Percentiles rank a stretch among this genome's conserved stretches.
Conservation (phyloP, 92 coral and sea anemone species). For the Epizoanthus rinbou region DNA sequence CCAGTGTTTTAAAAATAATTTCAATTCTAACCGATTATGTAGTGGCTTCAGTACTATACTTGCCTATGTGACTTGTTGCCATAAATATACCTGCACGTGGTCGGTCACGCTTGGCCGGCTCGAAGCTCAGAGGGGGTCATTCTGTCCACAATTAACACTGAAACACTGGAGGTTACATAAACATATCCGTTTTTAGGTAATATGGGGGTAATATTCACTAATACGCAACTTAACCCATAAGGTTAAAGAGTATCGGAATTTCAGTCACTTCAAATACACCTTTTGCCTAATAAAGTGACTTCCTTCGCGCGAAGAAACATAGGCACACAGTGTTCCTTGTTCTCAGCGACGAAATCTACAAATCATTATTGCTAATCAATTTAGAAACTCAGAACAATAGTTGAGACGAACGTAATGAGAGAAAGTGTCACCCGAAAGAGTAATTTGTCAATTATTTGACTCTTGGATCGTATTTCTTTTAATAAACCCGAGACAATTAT, state of each 20-base stretch:
- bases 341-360: not conserved
- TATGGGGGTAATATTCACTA: constrained; percentile 1
- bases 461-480: constrained; percentile 40
- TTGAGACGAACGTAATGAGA: constrained; percentile 28
- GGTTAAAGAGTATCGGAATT: not conserved
- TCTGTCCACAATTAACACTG: constrained; percentile 24
- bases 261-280: not conserved
- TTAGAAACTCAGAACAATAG: not conserved
- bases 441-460: constrained; percentile 52
- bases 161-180: constrained; percentile 29
- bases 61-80: too few species aligned
- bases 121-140: constrained; percentile 41
- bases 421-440: constrained; percentile 42
- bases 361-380: constrained; percentile 17
- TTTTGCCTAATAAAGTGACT: not conserved
- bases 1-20: too few species aligned
- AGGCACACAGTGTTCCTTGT: not conserved
- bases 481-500: constrained; percentile 46
- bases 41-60: too few species aligned
- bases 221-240: not conserved
- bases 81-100: constrained; percentile 6
- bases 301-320: not conserved
- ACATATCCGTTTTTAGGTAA: not conserved
- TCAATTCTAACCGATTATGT: too few species aligned
- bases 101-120: constrained; percentile 5